Evolutionary conservation across 2,113 vertebrate genomes (phyloP).

Genomic region (Ornithorhynchus anatinus): DNA sequence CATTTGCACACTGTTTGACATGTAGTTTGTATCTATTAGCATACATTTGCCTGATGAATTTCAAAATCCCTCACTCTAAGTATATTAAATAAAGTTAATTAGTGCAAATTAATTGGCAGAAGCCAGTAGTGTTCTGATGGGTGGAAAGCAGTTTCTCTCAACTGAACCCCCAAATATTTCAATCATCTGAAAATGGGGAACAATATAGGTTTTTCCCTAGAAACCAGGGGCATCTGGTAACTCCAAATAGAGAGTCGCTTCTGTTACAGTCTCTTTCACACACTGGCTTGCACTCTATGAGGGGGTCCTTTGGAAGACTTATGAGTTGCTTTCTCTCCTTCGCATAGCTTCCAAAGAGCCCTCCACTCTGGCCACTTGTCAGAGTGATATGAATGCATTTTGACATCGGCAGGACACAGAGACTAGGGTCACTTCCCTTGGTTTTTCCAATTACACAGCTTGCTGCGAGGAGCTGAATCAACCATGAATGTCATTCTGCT

Average conservation of each 20-base stretch:
- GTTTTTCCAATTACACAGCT: slow-evolving; percentile 73
- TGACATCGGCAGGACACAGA: slow-evolving; percentile 70
- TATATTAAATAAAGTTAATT: slow-evolving; percentile 67
- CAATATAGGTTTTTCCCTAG: too few relatives aligned
- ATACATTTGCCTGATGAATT: slow-evolving; percentile 57
- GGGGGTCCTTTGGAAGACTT: background rate
- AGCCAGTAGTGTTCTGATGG: slow-evolving; percentile 53
- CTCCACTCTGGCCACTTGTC: slow-evolving; percentile 60
- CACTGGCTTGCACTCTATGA: background rate
- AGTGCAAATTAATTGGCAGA: slow-evolving; percentile 60
- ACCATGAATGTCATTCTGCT: slow-evolving; percentile 74
- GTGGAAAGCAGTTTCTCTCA: slow-evolving; percentile 27
- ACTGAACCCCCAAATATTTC: too few relatives aligned
- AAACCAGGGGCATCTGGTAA: background rate
- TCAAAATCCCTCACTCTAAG: slow-evolving; percentile 44
- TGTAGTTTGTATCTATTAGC: slow-evolving; percentile 62
- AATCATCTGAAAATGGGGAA: too few relatives aligned
- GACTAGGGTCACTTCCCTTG: slow-evolving; percentile 63
- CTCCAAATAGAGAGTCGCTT: background rate
- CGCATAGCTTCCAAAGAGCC: slow-evolving; percentile 31
- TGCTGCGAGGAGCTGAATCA: slow-evolving; percentile 71
- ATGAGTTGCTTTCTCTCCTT: slow-evolving; percentile 16
- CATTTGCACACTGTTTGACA: slow-evolving; percentile 61
- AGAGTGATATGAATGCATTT: slow-evolving; percentile 66
- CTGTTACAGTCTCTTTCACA: background rate